A percentile compares a stretch with the other conserved stretches of the same genome.
phyloP scores from a whole-genome alignment of 2,113 vertebrate species.

The Pica pica region DNA sequence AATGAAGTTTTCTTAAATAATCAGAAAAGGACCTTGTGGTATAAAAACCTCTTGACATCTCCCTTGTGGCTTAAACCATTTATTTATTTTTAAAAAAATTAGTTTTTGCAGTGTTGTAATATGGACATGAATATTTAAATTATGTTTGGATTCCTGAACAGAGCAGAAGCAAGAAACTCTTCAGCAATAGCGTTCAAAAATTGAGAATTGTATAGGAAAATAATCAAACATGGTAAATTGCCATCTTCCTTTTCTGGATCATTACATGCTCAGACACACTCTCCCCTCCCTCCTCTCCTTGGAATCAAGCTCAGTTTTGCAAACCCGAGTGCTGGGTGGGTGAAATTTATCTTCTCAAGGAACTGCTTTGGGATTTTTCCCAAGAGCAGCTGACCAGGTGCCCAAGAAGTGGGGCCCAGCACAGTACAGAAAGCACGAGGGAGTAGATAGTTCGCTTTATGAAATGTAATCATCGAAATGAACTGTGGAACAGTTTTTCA shows the following conservation, averaged over 20 bases:
- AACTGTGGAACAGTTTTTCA: not conserved
- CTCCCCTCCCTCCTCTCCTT: too few relatives aligned
- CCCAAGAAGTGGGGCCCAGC: not conserved
- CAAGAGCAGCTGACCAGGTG: not conserved
- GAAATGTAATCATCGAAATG: not conserved
- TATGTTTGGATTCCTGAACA: not conserved
- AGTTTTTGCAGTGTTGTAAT: not conserved
- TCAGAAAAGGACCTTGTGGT: not conserved
- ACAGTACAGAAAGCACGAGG: rapidly evolving
- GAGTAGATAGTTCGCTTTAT: not conserved
- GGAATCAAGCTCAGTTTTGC: not conserved
- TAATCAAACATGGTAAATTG: not conserved
- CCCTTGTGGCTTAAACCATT: not conserved
- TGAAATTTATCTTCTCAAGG: not conserved
- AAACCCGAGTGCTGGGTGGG: not conserved
- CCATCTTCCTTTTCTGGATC: not conserved
- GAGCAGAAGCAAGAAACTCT: not conserved
- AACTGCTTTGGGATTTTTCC: not conserved
- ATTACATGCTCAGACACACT: not conserved
- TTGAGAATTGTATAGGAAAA: not conserved
- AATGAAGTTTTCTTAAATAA: not conserved
- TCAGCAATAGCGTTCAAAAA: not conserved
- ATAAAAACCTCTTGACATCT: not conserved
- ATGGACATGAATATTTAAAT: not conserved
- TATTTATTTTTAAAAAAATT: not conserved